A percentile compares a stretch with the other conserved stretches of the same genome.
Conservation (phyloP, 2,113 vertebrate species). For the Abramis brama region DNA sequence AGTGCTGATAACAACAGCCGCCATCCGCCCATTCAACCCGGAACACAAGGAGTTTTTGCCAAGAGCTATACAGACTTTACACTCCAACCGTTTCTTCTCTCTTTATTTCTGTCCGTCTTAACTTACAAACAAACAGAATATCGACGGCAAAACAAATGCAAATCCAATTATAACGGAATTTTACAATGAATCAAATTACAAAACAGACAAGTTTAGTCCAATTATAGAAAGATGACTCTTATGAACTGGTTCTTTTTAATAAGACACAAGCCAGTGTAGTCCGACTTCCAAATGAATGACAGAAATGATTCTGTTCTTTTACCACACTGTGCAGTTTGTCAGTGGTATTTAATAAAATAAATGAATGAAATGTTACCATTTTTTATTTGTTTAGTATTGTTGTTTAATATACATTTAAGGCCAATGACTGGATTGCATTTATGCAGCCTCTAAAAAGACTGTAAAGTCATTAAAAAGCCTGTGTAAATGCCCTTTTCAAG, state of each 20-base stretch:
- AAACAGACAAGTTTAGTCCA: too few species aligned
- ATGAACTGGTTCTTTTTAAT: too few species aligned
- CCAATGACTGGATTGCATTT: background rate
- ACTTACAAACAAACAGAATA: too few species aligned
- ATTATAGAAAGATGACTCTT: too few species aligned
- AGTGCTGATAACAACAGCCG: slow-evolving; percentile 2
- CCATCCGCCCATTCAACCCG: background rate
- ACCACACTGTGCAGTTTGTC: background rate
- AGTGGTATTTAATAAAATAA: background rate
- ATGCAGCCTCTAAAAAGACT: background rate
- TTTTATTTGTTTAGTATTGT: background rate
- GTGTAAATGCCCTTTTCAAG: background rate
- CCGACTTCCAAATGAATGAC: background rate
- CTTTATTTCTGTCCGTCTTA: too few species aligned
- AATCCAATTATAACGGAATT: too few species aligned
- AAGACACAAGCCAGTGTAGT: background rate
- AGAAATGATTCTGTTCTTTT: background rate
- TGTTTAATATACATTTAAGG: background rate
- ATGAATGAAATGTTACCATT: background rate
- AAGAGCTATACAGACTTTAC: background rate
- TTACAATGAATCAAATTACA: too few species aligned
- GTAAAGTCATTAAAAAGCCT: background rate
- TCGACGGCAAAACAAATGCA: too few species aligned
- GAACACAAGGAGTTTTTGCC: background rate
- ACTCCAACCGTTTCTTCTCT: background rate